Evolutionary conservation across 2,888 invertebrate species (phyloP), one percentile per base, ranked within the genome.

Genomic region (Orthosia cruda): DNA sequence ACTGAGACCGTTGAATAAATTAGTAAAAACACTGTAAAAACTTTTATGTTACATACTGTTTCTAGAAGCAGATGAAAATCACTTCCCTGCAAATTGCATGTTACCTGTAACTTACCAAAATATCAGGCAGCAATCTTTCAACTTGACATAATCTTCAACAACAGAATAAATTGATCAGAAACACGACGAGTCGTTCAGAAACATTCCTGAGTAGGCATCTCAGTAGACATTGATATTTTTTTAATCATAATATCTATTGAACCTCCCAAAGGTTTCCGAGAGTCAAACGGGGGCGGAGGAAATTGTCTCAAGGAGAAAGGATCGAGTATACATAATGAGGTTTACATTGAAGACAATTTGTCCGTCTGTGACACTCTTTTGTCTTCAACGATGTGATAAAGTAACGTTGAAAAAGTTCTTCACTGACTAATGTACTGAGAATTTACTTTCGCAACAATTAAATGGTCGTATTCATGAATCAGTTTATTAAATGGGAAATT

Each of bases 261-360:
- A 57, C 54, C 55, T 59, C 26, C 52, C 52, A 72, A 72, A 72
- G 72, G 52, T 61, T 80, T 65, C 59, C 61, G 54, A 59, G 67
- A 77, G 68, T 71, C 63, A 74, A 61, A 66, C 32, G 32, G 59
- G 32, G 20, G 70, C 57, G 70, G 32, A 69, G 74, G 61, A 72
- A 74, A 64, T 80, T 81, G 74, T 74, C 78, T 78, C 71, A 80
- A 71, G 68, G 32, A 69, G 70, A 76, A 81, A 76, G 73, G 83
- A 85, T 86, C 81, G 57, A 62, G 68, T 68, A 84, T 74, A 70
- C 74, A 66, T 85, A 87, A 85, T 84, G 79, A 84, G 74, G 82
- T 79, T 81, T 79, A 84, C 82, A 85, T 77, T 71, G 72, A 79
- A 85, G 81, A 85, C 82, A 84, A 87, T 87, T 84, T 69, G 74